phyloP scores from a whole-genome alignment of 2,888 invertebrate species.

The Microdon myrmicae region DNA sequence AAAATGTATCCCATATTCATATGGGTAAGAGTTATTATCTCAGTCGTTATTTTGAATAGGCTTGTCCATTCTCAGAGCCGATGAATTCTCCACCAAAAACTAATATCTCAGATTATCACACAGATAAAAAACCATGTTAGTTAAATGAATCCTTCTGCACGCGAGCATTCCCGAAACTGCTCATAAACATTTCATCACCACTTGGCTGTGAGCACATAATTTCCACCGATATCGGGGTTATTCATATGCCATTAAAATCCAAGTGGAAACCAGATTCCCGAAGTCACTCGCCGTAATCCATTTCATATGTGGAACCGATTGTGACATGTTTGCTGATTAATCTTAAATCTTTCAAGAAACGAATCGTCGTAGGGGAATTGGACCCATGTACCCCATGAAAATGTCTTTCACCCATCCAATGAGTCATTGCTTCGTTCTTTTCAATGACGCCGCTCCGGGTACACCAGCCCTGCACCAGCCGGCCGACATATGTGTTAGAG shows the following conservation, averaged over 20 bases:
- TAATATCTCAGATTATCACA: too few species aligned
- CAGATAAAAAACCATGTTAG: too few species aligned
- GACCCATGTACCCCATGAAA: slow-evolving; percentile 18
- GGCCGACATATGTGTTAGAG: slow-evolving; percentile 38
- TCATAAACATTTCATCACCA: too few species aligned
- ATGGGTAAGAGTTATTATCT: too few species aligned
- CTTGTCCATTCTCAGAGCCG: too few species aligned
- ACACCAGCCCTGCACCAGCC: slow-evolving; percentile 23
- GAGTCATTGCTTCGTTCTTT: slow-evolving; percentile 4
- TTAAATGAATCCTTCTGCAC: too few species aligned
- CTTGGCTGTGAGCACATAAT: too few species aligned
- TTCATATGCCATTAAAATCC: slow-evolving; percentile 37
- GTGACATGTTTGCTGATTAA: slow-evolving; percentile 14
- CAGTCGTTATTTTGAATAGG: too few species aligned
- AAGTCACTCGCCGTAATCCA: slow-evolving; percentile 19
- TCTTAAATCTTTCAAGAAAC: too few species aligned
- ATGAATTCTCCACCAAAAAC: too few species aligned
- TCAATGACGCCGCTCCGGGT: neutral
- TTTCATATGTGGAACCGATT: slow-evolving; percentile 25
- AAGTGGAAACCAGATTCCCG: slow-evolving; percentile 11
- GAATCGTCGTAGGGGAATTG: slow-evolving; percentile 16
- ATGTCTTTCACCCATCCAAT: slow-evolving; percentile 8
- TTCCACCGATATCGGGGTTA: slow-evolving; percentile 27
- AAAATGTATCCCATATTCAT: too few species aligned
- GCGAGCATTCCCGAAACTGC: too few species aligned